Conservation (phyloP, 2,113 vertebrate genomes). For the Prinia subflava region DNA sequence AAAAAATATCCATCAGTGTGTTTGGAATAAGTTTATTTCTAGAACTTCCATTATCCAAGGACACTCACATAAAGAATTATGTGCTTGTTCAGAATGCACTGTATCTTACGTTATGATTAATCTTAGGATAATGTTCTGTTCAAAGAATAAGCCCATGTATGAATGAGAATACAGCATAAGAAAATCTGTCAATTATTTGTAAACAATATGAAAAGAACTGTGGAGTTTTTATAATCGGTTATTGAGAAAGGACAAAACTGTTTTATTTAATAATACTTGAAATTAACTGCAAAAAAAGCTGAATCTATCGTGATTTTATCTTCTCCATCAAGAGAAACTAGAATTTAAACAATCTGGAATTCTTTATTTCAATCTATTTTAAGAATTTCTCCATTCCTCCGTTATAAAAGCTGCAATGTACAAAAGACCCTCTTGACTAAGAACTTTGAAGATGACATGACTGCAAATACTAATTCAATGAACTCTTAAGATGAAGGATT, state of each 20-base stretch:
- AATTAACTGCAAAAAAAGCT: neutral
- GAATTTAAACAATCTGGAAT: neutral
- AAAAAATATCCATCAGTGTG: neutral
- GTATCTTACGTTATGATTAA: neutral
- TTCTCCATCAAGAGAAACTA: neutral
- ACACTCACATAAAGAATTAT: neutral
- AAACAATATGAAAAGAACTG: neutral
- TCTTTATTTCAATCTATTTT: neutral
- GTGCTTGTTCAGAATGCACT: neutral
- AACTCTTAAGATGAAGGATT: neutral
- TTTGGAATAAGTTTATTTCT: neutral
- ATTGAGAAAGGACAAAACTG: neutral
- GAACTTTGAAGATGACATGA: neutral
- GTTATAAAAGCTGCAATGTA: neutral
- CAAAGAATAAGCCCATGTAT: neutral
- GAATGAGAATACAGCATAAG: neutral
- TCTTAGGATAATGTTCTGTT: neutral
- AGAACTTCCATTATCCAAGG: neutral
- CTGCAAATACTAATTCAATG: neutral
- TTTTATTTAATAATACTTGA: neutral
- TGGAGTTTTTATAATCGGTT: neutral
- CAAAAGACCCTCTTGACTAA: neutral
- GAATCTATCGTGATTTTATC: neutral
- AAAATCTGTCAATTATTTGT: neutral
- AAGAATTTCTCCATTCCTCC: neutral